Evolutionary conservation across 2,797 vertebrate genomes (phyloP).

Genomic region (Eutrigla gurnardus): DNA sequence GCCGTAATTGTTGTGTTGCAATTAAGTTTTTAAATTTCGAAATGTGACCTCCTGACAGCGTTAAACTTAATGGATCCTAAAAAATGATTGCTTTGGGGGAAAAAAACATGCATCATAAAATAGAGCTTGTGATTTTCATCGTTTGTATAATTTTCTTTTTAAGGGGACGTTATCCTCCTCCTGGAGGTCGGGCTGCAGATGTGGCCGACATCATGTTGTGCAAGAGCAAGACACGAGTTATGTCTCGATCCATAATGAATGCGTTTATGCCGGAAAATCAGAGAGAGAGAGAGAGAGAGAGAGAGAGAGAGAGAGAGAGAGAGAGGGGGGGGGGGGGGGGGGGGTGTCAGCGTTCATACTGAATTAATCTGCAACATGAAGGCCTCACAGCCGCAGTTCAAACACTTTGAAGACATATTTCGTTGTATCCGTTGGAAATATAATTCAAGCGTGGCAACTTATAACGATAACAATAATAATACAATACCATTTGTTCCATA

Average conservation of each 20-base stretch:
- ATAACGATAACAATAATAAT: neutral
- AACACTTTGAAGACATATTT: slow-evolving; percentile 10
- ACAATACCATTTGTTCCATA: neutral
- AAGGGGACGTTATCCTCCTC: slow-evolving; percentile 1
- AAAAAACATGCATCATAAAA: slow-evolving; percentile 1
- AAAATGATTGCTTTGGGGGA: slow-evolving; percentile 9
- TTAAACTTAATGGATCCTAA: neutral
- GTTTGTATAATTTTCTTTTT: slow-evolving; percentile 4
- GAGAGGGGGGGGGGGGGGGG: neutral
- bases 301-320: neutral
- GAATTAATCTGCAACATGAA: neutral
- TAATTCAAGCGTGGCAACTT: neutral
- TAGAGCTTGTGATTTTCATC: slow-evolving; percentile 3
- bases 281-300: neutral
- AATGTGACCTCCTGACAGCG: neutral
- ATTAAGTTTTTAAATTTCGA: slow-evolving; percentile 18
- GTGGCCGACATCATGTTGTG: slow-evolving; percentile 8
- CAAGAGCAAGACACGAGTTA: slow-evolving; percentile 24
- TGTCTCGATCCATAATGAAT: slow-evolving; percentile 25
- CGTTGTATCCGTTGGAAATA: slow-evolving; percentile 3
- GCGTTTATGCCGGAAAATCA: slow-evolving; percentile 6
- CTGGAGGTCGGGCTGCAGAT: slow-evolving; percentile 22
- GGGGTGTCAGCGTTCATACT: neutral
- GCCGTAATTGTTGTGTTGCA: neutral
- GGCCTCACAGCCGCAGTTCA: neutral